A percentile compares a stretch with the other conserved stretches of the same genome.
Conservation (phyloP, 2,797 vertebrate species). For the Rhynchonycteris naso region DNA sequence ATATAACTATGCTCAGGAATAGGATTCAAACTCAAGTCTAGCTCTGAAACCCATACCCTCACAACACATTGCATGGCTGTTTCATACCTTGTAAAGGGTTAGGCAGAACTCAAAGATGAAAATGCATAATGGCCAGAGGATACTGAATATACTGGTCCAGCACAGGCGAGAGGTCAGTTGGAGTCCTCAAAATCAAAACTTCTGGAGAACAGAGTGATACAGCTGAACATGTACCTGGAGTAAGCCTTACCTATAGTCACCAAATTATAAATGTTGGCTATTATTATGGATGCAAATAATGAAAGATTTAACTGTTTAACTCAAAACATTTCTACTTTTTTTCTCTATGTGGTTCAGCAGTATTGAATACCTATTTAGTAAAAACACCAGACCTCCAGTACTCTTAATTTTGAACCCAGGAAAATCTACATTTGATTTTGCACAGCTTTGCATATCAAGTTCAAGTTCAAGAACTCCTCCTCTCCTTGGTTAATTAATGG, state of each 20-base stretch:
- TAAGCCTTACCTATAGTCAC: not conserved
- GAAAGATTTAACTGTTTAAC: not conserved
- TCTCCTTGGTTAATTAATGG: conserved; percentile 67
- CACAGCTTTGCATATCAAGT: conserved; percentile 59
- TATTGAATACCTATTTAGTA: conserved; percentile 33
- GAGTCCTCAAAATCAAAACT: not conserved
- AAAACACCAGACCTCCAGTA: conserved; percentile 51
- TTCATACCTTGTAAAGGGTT: not conserved
- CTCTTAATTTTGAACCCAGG: conserved; percentile 33
- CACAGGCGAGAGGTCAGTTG: not conserved
- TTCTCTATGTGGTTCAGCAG: not conserved
- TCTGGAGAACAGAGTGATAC: not conserved
- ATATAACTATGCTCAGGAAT: not conserved
- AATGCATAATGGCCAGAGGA: not conserved
- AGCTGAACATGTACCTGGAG: not conserved
- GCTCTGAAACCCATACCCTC: not conserved
- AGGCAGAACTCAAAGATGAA: conserved; percentile 10
- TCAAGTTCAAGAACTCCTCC: conserved; percentile 52
- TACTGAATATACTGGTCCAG: not conserved
- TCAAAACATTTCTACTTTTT: conserved; percentile 48
- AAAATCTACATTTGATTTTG: conserved; percentile 67
- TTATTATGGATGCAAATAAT: not conserved
- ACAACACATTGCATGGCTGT: not conserved
- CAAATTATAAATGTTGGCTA: not conserved
- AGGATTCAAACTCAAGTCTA: conserved; percentile 29